phyloP scores from a whole-genome alignment of 2,888 invertebrate species.

The Drosophila anomelani region DNA sequence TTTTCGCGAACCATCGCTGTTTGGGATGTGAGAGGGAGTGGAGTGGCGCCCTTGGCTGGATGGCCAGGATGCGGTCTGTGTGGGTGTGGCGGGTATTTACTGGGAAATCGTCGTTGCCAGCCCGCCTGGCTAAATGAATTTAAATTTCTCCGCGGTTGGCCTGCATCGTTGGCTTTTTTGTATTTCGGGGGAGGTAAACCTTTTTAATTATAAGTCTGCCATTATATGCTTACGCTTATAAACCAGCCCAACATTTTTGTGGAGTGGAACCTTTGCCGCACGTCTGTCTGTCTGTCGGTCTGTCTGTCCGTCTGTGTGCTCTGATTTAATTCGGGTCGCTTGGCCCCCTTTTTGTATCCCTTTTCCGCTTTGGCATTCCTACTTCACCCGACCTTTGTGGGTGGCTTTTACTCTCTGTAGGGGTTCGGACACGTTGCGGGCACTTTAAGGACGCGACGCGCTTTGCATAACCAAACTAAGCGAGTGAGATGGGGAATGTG shows the following conservation, averaged over 20 bases:
- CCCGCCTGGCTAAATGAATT: constrained; percentile 32
- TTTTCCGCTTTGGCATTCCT: constrained; percentile 20
- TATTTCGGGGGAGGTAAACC: constrained; percentile 16
- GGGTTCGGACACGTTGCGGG: constrained; percentile 62
- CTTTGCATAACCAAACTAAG: constrained; percentile 60
- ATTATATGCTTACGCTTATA: constrained; percentile 33
- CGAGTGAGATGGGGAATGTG: background rate
- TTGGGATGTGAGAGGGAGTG: background rate
- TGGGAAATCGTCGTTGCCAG: background rate
- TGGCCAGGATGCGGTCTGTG: constrained; percentile 29
- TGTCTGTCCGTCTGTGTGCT: constrained; percentile 36
- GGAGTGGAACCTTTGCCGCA: constrained; percentile 29
- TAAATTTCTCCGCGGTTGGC: constrained; percentile 34
- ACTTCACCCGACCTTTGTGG: constrained; percentile 31
- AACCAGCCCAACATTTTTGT: background rate
- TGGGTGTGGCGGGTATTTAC: constrained; percentile 39
- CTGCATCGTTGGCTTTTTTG: constrained; percentile 8
- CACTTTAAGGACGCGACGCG: constrained; percentile 71
- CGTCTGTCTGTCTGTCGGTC: constrained; percentile 35
- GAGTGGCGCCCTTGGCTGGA: constrained; percentile 6
- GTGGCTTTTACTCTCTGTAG: constrained; percentile 5
- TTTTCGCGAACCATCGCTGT: constrained; percentile 49
- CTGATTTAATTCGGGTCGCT: constrained; percentile 60
- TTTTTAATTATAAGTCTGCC: constrained; percentile 55
- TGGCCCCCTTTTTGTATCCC: constrained; percentile 6